Base-by-base conservation (phyloP, 2,888 invertebrate species). In the Hydroisotoma schaefferi region DNA sequence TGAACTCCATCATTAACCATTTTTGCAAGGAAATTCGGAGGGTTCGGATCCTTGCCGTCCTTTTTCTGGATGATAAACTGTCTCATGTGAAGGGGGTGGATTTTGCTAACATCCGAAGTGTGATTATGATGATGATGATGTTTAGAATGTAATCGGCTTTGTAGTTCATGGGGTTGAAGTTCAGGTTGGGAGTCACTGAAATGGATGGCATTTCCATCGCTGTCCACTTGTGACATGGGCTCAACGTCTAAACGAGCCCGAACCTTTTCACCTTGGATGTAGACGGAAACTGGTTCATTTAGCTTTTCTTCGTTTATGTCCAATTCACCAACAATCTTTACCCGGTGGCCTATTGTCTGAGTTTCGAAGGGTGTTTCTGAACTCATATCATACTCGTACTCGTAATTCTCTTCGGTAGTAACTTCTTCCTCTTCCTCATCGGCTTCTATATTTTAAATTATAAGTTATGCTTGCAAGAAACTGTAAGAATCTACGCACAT, bases 301-400 rank as follows among this genome's bases (percentile, higher is more conserved):
- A 65, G 46, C n/a, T 43, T 40, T 18, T 58, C 55, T 33, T 65
- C 65, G 22, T 61, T 58, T 2, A 65, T 23, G 2, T 54, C 49
- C 12, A 65, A 55, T 55, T 65, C 65, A 5, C 61, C 65, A 10
- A 54, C 37, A 15, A 61, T 53, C 26, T 47, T 56, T 2, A 65
- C 57, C 2, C 33, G 43, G 22, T 29, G 46, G n/a, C 46, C 33
- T 12, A 55, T 55, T 55, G 28, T 47, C 8, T 23, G 23, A 1
- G 55, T 55, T n/a, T 44, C 44, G 5, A 29, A 33, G n/a, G 22
- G 8, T 28, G 28, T 44, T 10, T 4, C 3, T 33, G 15, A 47
- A 10, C 23, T 23, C 12, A 25, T 47, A 33, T 33, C 33, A 48
- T 53, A 18, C 27, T 48, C n/a, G 22, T 37, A 12, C 33, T 53